Conservation (phyloP, 2,113 vertebrate species). For the Bungarus multicinctus region DNA sequence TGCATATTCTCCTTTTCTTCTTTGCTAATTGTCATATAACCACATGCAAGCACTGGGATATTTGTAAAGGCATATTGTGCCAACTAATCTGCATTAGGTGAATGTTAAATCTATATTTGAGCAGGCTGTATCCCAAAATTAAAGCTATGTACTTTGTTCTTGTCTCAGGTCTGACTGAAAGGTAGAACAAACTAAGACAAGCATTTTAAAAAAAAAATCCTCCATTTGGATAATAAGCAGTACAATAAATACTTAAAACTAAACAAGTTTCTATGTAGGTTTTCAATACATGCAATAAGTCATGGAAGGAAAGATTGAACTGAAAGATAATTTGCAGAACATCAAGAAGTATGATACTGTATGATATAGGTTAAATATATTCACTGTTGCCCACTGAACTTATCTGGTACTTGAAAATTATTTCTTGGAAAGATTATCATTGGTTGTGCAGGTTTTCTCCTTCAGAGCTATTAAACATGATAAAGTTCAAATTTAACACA, state of each 20-base stretch:
- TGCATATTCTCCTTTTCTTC: background rate
- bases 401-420: background rate
- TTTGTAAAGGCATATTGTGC: background rate
- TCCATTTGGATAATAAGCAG: background rate
- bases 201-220: background rate
- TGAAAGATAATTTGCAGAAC: background rate
- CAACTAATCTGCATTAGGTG: background rate
- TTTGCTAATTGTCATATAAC: background rate
- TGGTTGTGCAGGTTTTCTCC: background rate
- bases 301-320: background rate
- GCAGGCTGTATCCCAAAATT: background rate
- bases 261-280: background rate
- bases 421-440: background rate
- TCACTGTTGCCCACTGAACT: background rate
- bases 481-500: background rate
- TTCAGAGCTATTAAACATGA: background rate
- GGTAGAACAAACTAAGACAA: background rate
- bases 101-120: background rate
- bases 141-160: background rate
- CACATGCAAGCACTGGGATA: background rate
- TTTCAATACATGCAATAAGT: background rate
- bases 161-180: background rate
- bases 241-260: background rate
- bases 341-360: background rate
- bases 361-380: background rate